Base-by-base conservation (phyloP, 2,113 vertebrate genomes). In the Antechinus stuartii region DNA sequence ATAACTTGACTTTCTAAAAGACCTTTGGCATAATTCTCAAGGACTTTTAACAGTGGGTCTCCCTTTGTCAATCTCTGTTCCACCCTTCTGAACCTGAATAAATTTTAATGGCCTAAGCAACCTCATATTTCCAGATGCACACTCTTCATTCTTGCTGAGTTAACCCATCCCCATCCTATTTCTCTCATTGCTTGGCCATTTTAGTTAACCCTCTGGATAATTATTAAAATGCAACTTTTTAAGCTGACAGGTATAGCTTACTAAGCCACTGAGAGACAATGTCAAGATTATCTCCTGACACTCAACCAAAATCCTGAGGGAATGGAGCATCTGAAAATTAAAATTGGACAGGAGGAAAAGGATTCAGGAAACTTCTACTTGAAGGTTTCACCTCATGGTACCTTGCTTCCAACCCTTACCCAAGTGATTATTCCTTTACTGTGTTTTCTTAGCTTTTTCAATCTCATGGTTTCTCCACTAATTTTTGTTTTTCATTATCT, bases 401-500 rank as follows among this genome's bases (percentile, higher is more conserved):
- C 30, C 30, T 35, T 68, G 57, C 2, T 54, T 91, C 19, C 27
- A 10, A 35, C 3, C 56, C 1, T 26, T 46, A 8, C n/a, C 30
- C 8, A 90, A 49, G 24, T 22, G 92, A 68, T 27, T 11, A 25
- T 8, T 90, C 27, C 90, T 89, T 54, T n/a, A 90, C 35, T 68
- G n/a, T 2, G 0, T 52, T 10, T 54, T 8, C 25, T 94, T 24
- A 50, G 56, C 42, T 50, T 91, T 54, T 68, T 53, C 16, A 92
- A n/a, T 19, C 95, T 9, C 22, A 23, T 23, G 46, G 46, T 3
- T 76, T 84, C 90, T 89, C 42, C 94, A 30, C 19, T 93, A 54
- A 92, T 92, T 93, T 95, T 92, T 14, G 57, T 9, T 94, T 91
- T 35, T n/a, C 89, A 52, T 95, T 11, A n/a, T 35, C 12, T 68